Evolutionary conservation across 2,113 vertebrate species (phyloP).

Genomic region (Erythrocercus mccallii): DNA sequence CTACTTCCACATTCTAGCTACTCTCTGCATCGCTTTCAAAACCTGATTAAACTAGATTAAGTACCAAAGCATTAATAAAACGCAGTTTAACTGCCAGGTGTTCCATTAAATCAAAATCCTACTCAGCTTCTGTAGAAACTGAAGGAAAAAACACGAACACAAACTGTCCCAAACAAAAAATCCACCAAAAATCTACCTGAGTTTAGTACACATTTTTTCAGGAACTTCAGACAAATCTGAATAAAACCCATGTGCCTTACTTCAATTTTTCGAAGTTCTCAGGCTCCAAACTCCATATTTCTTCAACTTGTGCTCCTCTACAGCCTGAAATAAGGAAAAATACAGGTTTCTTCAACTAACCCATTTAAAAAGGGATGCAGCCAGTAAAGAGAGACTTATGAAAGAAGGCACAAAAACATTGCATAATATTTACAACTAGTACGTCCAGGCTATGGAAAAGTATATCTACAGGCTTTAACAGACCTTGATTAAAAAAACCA

Average conservation of each 20-base stretch:
- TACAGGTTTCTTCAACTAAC: neutral
- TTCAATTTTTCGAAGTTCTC: conserved; percentile 98
- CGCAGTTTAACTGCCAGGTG: neutral
- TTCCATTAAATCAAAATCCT: neutral
- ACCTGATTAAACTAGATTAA: neutral
- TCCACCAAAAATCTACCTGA: neutral
- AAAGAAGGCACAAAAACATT: neutral
- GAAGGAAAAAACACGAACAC: neutral
- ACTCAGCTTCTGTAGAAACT: rapidly evolving
- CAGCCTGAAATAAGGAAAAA: conserved; percentile 78
- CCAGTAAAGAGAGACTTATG: neutral
- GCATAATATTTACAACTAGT: neutral
- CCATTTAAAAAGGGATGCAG: rapidly evolving
- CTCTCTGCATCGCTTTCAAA: neutral
- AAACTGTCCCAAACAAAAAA: neutral
- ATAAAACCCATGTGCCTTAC: conserved; percentile 69
- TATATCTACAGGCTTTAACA: neutral
- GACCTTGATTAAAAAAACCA: neutral
- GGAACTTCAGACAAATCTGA: neutral
- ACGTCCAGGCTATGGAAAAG: neutral
- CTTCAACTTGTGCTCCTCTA: conserved; percentile 95
- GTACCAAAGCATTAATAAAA: neutral
- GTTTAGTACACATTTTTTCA: neutral
- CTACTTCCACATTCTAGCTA: neutral
- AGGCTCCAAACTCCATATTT: conserved; percentile 98